phyloP scores from a whole-genome alignment of 2,888 invertebrate genomes.

The Drepanosiphum platanoidis region DNA sequence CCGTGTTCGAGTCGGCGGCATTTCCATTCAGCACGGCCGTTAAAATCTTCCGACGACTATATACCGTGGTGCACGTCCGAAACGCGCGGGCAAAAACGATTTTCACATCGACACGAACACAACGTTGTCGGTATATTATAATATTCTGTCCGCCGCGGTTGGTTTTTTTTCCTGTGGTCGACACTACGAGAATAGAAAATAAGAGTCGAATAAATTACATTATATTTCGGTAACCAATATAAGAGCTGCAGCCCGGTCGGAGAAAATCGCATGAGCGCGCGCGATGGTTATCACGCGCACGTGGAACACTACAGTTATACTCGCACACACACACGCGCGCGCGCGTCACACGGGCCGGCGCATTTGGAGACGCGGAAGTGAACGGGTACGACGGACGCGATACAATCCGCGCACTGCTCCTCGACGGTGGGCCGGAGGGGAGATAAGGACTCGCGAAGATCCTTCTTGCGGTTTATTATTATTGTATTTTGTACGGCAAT shows the following conservation, averaged over 20 bases:
- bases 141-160: background rate
- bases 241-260: background rate
- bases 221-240: slow-evolving; percentile 43
- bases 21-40: slow-evolving; percentile 37
- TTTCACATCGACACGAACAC: too few relatives aligned
- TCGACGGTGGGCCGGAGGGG: background rate
- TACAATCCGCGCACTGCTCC: background rate
- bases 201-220: background rate
- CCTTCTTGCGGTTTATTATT: background rate
- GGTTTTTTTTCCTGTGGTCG: too few relatives aligned
- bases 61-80: too few relatives aligned
- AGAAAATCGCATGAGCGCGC: slow-evolving; percentile 36
- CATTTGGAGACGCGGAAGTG: slow-evolving; percentile 29
- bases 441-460: background rate
- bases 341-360: background rate
- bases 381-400: slow-evolving; percentile 41
- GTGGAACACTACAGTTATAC: slow-evolving; percentile 1
- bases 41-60: slow-evolving; percentile 30
- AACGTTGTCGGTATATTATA: background rate
- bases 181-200: slow-evolving; percentile 4
- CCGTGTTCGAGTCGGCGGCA: background rate
- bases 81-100: too few relatives aligned
- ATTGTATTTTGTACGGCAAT: background rate
- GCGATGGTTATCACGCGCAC: slow-evolving; percentile 36
- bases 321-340: background rate